Evolutionary conservation across 2,113 vertebrate genomes (phyloP).

Genomic region (Oreochromis aureus): DNA sequence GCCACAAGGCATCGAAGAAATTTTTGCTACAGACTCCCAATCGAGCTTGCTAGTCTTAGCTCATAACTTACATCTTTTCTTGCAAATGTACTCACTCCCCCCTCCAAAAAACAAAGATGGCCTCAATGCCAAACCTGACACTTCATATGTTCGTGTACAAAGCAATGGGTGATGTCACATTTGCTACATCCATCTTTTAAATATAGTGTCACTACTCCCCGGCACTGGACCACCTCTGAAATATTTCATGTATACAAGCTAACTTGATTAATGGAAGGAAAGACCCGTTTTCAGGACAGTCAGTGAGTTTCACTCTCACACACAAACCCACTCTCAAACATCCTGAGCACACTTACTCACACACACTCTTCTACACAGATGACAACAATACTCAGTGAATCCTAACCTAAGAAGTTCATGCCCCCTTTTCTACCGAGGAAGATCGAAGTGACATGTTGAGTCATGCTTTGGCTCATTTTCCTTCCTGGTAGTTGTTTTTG

Average conservation of each 20-base stretch:
- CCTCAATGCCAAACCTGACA: neutral
- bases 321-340: neutral
- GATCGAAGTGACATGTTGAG: slow-evolving; percentile 30
- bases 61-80: neutral
- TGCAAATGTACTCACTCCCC: neutral
- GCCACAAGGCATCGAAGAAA: neutral
- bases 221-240: neutral
- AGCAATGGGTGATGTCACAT: neutral
- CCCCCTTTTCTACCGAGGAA: neutral
- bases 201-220: neutral
- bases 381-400: neutral
- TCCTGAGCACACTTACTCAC: neutral
- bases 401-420: neutral
- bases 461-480: slow-evolving; percentile 4
- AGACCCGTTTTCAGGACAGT: neutral
- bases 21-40: neutral
- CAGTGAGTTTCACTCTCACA: neutral
- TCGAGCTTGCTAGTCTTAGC: neutral
- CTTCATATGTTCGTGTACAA: neutral
- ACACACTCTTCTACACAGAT: neutral
- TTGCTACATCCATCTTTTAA: neutral
- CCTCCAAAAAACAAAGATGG: neutral
- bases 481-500: neutral
- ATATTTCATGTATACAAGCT: neutral
- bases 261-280: neutral